Evolutionary conservation across 1,140 invertebrate species (phyloP).

Genomic region (Leptopilina boulardi): DNA sequence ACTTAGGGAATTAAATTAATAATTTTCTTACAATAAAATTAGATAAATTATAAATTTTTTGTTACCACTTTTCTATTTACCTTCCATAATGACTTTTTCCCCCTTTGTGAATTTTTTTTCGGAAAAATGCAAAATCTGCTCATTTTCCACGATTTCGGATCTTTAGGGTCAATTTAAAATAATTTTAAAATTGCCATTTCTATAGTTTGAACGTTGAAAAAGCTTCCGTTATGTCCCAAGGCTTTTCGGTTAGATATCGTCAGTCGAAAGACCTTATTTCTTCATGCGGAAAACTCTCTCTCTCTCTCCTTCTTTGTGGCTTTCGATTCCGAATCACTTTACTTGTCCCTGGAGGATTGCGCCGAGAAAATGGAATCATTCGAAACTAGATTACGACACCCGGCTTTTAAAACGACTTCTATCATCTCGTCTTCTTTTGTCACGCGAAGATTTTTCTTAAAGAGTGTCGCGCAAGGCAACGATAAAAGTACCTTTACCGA

Average conservation of each 20-base stretch:
- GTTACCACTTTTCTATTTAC: no score
- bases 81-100: no score
- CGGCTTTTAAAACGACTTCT: slow-evolving; percentile 52
- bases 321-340: slow-evolving; percentile 42
- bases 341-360: slow-evolving; percentile 43
- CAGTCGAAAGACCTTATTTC: slow-evolving; percentile 18
- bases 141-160: neutral
- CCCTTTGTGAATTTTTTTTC: no score
- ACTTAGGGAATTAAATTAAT: no score
- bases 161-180: slow-evolving; percentile 17
- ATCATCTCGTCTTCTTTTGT: slow-evolving; percentile 42
- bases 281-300: slow-evolving; percentile 27
- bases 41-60: no score
- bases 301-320: slow-evolving; percentile 33
- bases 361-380: slow-evolving; percentile 59
- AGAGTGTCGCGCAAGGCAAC: neutral
- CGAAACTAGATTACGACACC: slow-evolving; percentile 58
- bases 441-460: slow-evolving; percentile 44
- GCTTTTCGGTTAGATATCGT: slow-evolving; percentile 16
- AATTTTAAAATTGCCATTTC: slow-evolving; percentile 7
- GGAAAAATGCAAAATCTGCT: neutral
- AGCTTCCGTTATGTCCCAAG: slow-evolving; percentile 19
- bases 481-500: slow-evolving; percentile 30
- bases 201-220: neutral
- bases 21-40: no score